Evolutionary conservation across 1,140 invertebrate genomes (phyloP), one percentile per base, ranked within the genome.

Genomic region (Trichomalopsis sarcophagae): DNA sequence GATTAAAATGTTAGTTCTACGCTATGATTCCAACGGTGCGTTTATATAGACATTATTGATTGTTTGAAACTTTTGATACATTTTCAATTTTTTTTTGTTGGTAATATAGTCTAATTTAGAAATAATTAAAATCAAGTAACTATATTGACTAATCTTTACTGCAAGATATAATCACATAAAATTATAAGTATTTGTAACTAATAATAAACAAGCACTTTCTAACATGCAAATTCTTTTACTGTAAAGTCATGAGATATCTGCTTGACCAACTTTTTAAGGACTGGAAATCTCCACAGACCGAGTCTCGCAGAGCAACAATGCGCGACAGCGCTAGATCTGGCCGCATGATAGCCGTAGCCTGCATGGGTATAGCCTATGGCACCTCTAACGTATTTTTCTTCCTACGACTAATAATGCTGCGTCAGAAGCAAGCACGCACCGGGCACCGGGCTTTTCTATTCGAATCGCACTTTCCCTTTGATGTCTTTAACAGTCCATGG

Each of bases 221-320:
- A 44, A 44, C 33, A 36, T 36, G 27, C 33, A n/a, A 71, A 27
- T 14, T 14, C 27, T 69, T 69, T 23, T 9, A 40, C 50, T 62
- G 40, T n/a, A 4, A 36, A 88, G 86, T 82, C 11, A 36, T 87
- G 33, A 14, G n/a, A 17, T 14, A 62, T 36, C 73, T 88, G 33
- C 77, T 88, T n/a, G 74, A 82, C 2, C 23, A 44, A 50, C 87
- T 88, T 50, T 47, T 50, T 14, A 69, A 84, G 9, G 87, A 89
- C 55, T 89, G 87, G 87, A 83, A 79, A 10, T 40, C 27, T 14
- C 1, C 82, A 21, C 81, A 74, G 21, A 68, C 84, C 30, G 40
- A 55, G 9, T 36, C 83, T 50, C 81, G 84, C 14, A 68, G 17
- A 0, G 44, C 81, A 66, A 71, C 50, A 10, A 86, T 87, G 74